Evolutionary conservation across 2,888 invertebrate genomes (phyloP).

Genomic region (Prenolepis imparis): DNA sequence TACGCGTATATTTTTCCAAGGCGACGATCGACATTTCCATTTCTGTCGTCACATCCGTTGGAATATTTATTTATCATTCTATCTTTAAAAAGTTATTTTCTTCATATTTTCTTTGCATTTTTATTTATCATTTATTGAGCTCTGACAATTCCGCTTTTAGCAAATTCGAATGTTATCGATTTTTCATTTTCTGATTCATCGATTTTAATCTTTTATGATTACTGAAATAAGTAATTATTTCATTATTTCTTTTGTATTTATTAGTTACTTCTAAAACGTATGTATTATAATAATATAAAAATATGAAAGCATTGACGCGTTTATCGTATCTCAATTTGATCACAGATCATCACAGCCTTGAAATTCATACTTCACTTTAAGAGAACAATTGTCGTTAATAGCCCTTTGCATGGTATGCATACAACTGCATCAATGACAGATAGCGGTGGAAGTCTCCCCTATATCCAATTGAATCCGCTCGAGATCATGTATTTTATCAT

Average conservation of each 20-base stretch:
- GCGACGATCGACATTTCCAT: conserved; percentile 13
- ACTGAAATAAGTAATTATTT: not conserved
- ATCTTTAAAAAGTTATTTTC: not conserved
- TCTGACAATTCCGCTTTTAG: not conserved
- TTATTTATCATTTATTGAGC: not conserved
- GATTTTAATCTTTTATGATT: conserved; percentile 3
- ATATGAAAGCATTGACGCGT: not conserved
- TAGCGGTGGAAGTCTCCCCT: conserved; percentile 8
- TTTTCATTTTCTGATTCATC: not conserved
- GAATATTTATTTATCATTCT: conserved; percentile 25
- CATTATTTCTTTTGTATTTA: not conserved
- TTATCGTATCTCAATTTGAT: conserved; percentile 18
- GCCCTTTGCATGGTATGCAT: conserved; percentile 50
- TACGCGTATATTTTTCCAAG: conserved; percentile 31
- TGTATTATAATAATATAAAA: not conserved
- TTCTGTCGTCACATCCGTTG: not conserved
- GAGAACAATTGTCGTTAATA: conserved; percentile 69
- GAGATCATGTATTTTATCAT: conserved; percentile 48
- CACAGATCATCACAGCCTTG: conserved; percentile 52
- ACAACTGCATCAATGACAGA: conserved; percentile 56
- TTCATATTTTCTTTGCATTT: not conserved
- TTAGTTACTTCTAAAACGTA: not conserved
- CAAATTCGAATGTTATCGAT: not conserved
- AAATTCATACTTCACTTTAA: conserved; percentile 61
- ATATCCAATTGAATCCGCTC: conserved; percentile 60